These are phyloP conservation scores for Pyrocoelia pectoralis DNA, from an alignment of 2,888 invertebrate species.

Conservation along the genomic window DNA sequence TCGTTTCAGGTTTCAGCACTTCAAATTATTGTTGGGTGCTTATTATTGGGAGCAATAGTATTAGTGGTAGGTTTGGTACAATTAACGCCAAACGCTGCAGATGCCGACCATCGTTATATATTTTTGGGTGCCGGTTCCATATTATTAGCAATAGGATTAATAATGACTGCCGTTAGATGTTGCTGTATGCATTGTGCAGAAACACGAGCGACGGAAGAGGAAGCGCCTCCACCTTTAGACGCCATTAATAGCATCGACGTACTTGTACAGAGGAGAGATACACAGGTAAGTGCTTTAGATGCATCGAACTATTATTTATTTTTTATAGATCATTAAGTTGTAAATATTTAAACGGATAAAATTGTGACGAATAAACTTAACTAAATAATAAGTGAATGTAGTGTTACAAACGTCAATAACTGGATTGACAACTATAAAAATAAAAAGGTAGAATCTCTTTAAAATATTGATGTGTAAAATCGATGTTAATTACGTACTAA, in stretches of 20 bases:
- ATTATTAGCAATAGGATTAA: slow-evolving; percentile 69
- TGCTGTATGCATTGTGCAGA: slow-evolving; percentile 70
- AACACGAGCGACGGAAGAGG: slow-evolving; percentile 61
- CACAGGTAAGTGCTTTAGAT: slow-evolving; percentile 48
- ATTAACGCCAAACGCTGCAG: slow-evolving; percentile 78
- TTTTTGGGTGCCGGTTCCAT: slow-evolving; percentile 73
- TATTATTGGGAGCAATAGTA: slow-evolving; percentile 76
- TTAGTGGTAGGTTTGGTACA: slow-evolving; percentile 80
- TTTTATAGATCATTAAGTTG: not conserved
- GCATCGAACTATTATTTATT: not conserved
- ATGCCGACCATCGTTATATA: slow-evolving; percentile 76
- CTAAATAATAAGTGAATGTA: not conserved
- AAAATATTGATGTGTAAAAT: slow-evolving; percentile 7
- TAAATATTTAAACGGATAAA: not conserved
- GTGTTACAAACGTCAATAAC: not conserved
- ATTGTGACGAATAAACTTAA: not conserved
- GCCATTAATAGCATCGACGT: slow-evolving; percentile 65
- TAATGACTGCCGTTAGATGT: slow-evolving; percentile 72
- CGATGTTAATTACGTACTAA: not conserved
- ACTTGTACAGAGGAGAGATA: slow-evolving; percentile 58
- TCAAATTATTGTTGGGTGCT: slow-evolving; percentile 76
- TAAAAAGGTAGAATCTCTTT: slow-evolving; percentile 1
- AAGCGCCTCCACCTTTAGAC: slow-evolving; percentile 57
- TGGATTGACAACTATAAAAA: slow-evolving; percentile 7
- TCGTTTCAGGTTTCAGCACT: slow-evolving; percentile 71